Conservation (phyloP, 2,113 vertebrate species). For the Vulpes lagopus region DNA sequence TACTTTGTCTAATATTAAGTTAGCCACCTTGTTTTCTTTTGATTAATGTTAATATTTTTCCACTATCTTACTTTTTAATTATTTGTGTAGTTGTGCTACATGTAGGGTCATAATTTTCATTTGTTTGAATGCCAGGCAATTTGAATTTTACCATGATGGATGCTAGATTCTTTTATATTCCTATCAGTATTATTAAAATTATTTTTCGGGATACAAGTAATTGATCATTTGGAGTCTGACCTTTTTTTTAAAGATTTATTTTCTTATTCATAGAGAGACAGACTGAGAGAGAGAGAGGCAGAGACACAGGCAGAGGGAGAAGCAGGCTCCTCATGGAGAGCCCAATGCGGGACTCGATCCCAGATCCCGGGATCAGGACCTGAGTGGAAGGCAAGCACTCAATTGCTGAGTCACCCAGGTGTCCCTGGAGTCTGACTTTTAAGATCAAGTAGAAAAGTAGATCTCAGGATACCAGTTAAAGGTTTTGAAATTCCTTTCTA, state of each 20-base stretch:
- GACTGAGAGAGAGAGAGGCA: no score
- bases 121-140: background rate
- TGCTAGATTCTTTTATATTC: background rate
- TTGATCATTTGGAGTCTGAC: background rate
- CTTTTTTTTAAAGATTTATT: background rate
- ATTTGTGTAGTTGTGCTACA: background rate
- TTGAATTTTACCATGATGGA: background rate
- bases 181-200: background rate
- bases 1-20: background rate
- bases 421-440: background rate
- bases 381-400: no score
- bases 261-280: no score
- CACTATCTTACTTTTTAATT: background rate
- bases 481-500: background rate
- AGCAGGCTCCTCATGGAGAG: no score
- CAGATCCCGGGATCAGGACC: no score
- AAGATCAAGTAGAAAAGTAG: background rate
- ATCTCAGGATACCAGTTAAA: background rate
- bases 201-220: background rate
- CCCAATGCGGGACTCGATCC: no score
- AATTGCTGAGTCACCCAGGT: no score
- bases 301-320: no score
- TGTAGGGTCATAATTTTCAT: background rate
- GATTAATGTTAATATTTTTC: background rate
- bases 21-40: background rate